Evolutionary conservation across 2,888 invertebrate species (phyloP).

Genomic region (Frankliniella intonsa): DNA sequence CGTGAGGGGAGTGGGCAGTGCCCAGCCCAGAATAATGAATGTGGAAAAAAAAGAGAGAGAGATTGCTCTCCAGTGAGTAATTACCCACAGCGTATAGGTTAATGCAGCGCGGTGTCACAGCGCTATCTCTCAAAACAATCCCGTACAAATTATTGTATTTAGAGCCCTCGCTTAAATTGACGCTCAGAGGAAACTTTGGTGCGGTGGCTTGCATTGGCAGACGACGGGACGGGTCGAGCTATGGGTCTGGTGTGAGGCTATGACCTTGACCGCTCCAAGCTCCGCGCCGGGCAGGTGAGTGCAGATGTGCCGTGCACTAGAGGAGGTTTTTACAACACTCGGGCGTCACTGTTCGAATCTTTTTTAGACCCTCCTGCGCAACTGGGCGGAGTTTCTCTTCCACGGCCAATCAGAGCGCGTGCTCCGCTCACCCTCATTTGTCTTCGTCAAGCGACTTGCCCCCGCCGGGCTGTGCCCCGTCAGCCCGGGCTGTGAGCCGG

Average conservation of each 20-base stretch:
- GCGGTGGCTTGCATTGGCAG: no score
- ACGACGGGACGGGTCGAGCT: no score
- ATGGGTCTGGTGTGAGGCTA: no score
- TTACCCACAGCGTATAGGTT: slow-evolving; percentile 3
- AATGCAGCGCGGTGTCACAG: not conserved
- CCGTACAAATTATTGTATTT: not conserved
- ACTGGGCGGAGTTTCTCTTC: not conserved
- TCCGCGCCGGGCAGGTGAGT: no score
- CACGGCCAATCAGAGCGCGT: slow-evolving; percentile 8
- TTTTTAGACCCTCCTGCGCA: no score
- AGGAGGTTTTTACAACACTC: no score
- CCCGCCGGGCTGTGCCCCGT: slow-evolving; percentile 2
- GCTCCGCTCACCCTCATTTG: not conserved
- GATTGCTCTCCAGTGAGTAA: slow-evolving; percentile 22
- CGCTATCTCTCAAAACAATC: not conserved
- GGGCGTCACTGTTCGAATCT: no score
- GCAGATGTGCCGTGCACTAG: no score
- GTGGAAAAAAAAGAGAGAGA: not conserved
- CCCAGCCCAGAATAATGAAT: slow-evolving; percentile 21
- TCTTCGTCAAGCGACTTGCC: slow-evolving; percentile 2
- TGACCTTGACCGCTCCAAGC: no score
- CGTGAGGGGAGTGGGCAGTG: not conserved
- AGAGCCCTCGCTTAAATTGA: no score
- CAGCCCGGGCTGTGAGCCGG: not conserved
- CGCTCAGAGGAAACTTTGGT: no score